phyloP scores from a whole-genome alignment of 2,113 vertebrate genomes.

The Neodon shergylaensis region DNA sequence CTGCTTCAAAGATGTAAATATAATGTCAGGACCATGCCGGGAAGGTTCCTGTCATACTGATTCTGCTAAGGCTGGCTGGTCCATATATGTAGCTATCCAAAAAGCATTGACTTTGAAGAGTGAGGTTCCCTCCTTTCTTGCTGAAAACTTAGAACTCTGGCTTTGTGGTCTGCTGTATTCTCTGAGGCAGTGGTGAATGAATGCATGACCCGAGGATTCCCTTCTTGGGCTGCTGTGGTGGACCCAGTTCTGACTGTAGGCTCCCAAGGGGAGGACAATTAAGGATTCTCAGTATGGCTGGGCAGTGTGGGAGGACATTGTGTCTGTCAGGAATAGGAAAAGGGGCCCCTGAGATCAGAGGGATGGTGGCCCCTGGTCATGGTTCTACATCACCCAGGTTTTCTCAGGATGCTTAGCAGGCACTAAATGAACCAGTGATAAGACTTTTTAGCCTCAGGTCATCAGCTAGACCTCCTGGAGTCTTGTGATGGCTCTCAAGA shows the following conservation, averaged over 20 bases:
- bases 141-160: neutral
- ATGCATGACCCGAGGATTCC: no score
- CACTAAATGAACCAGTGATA: neutral
- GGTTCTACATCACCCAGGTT: neutral
- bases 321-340: neutral
- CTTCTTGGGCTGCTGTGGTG: no score
- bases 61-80: neutral
- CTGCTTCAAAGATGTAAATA: neutral
- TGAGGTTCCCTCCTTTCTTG: neutral
- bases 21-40: no score
- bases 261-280: neutral
- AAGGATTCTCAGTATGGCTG: neutral
- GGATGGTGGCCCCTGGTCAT: rapidly evolving
- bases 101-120: neutral
- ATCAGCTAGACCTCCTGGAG: neutral
- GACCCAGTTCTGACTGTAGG: no score
- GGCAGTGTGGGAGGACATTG: neutral
- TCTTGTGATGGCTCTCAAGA: neutral
- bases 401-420: neutral
- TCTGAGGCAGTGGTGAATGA: neutral
- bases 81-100: no score
- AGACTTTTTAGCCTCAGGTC: neutral
- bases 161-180: neutral
- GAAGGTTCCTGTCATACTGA: neutral
- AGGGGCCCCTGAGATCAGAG: neutral